Evolutionary conservation across 2,888 invertebrate species (phyloP), one percentile per base, ranked within the genome.

Genomic region (Achlya flavicornis): DNA sequence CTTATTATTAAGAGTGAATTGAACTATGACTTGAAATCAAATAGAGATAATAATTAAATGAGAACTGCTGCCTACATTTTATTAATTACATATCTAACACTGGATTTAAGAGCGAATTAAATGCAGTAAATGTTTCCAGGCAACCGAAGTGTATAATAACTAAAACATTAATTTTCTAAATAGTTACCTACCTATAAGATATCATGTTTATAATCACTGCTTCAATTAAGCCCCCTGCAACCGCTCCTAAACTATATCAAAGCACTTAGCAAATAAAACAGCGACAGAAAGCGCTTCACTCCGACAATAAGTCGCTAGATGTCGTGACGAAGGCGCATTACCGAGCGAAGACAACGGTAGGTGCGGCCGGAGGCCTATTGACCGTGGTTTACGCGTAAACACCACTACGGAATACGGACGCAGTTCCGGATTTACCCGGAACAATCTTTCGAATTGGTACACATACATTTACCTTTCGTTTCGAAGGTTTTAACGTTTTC

Each of bases 211-310:
- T 86, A 85, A 88, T 86, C 84, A 83, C 83, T 80, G 7, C 80
- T 86, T 90, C 90, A 90, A 91, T 90, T 90, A 90, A 85, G 84
- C 78, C 81, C 79, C 82, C 87, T 81, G 82, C 73, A 73, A 77
- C 79, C 78, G 77, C 77, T 59, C 78, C 75, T 67, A 74, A 83
- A 81, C 83, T 79, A 80, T 81, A 85, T 81, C 88, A 81, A 80
- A 84, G 86, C 92, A 91, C 91, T 91, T 90, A 90, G 87, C 87
- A 91, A 91, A 91, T 91, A 91, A 90, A 91, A 91, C 90, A 77
- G 75, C 72, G 66, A 69, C 74, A 76, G 73, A 53, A 53, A 53
- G 53, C 53, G 53, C 53, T 53, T 53, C 75, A 77, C 71, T 74
- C 76, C 81, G 79, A 83, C 85, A 83, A 87, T 88, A 89, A 88